phyloP scores from a whole-genome alignment of 1,140 invertebrate genomes.

The Campoletis sonorensis region DNA sequence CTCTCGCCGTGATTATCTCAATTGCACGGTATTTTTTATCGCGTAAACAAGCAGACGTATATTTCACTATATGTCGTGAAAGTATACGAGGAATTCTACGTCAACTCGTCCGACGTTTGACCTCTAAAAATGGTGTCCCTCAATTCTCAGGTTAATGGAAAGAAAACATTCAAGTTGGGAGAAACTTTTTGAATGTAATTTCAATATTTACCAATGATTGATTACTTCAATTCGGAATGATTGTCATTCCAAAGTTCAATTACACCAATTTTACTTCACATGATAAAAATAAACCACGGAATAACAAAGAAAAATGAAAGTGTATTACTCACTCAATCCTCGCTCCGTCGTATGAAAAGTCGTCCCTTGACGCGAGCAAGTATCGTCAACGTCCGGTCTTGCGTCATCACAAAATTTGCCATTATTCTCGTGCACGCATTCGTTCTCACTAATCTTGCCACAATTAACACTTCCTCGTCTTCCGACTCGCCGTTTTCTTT shows the following conservation, averaged over 20 bases:
- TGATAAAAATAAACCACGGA: not conserved
- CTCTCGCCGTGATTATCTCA: not conserved
- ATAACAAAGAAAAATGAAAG: not conserved
- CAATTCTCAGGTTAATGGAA: not conserved
- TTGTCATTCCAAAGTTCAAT: too few species aligned
- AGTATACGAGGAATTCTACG: not conserved
- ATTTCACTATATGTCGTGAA: not conserved
- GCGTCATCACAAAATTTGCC: conserved; percentile 4
- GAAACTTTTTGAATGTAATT: not conserved
- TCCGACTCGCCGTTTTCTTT: conserved; percentile 13
- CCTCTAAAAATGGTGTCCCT: not conserved
- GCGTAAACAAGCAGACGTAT: not conserved
- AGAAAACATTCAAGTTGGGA: not conserved
- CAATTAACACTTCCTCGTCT: conserved; percentile 24
- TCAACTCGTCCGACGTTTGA: not conserved
- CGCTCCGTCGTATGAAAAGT: not conserved
- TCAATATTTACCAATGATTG: not conserved
- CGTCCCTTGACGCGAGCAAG: conserved; percentile 7
- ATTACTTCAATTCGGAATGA: too few species aligned
- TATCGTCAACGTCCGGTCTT: conserved; percentile 23
- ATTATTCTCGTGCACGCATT: conserved; percentile 4
- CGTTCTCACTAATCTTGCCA: conserved; percentile 11
- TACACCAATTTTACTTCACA: too few species aligned
- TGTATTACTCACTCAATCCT: not conserved
- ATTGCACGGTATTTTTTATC: not conserved